Evolutionary conservation across 2,797 vertebrate species (phyloP), one percentile per base, ranked within the genome.

Genomic region (Karalla daura): DNA sequence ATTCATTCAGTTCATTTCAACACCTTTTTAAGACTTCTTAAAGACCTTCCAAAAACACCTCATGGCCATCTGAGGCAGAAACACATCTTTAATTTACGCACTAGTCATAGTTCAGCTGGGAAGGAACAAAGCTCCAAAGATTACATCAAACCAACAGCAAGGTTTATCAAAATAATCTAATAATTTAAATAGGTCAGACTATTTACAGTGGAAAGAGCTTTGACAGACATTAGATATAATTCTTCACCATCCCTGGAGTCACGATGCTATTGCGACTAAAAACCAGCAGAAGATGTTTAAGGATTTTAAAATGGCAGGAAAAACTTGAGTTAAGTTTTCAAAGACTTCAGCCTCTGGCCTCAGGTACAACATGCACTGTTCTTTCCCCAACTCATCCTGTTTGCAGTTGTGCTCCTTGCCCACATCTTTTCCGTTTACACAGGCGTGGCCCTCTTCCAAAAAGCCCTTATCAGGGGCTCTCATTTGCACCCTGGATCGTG

Each of bases 401-500:
- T 2, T 70, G 43, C 54, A 46, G 15, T 33, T 18, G 53, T 39
- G 17, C 72, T 66, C 35, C 65, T 41, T 54, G 56, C 37, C 33
- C 73, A 28, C 37, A 41, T 64, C 43, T 49, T 54, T 78, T 49
- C 61, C 9, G 25, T 85, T 74, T 55, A 46, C 18, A 64, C 63
- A 68, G 76, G 76, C 53, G 66, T 71, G 76, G 78, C 70, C 17
- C 32, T 56, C 17, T 25, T 80, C 81, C 79, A 83, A 39, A 21
- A 47, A 8, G 65, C 45, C 67, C 47, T 81, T 65, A 84, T 81
- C 47, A 74, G 59, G 61, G 76, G 33, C 71, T 23, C 61, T 70
- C 46, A 60, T 81, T 70, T 65, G 70, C 71, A 70, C 60, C 63
- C 81, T 84, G 77, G 78, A 81, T 71, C 62, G 59, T 24, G 1